Conservation (phyloP, 1,140 invertebrate genomes). For the Ctenoplectra terminalis region DNA sequence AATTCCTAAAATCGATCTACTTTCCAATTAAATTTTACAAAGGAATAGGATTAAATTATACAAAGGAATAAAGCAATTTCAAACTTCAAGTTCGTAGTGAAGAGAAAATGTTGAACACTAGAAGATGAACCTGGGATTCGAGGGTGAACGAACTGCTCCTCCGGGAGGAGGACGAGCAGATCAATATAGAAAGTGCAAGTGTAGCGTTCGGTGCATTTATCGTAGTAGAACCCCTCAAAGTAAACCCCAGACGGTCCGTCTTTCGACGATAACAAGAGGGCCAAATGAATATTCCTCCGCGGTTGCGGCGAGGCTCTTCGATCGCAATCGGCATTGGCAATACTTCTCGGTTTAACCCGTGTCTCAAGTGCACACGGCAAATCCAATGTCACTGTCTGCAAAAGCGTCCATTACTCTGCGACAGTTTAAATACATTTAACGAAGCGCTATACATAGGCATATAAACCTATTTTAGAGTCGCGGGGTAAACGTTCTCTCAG, state of each 20-base stretch:
- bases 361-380: neutral
- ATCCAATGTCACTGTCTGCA: slow-evolving; percentile 34
- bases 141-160: slow-evolving; percentile 53
- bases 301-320: neutral
- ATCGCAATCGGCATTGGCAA: neutral
- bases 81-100: neutral
- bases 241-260: neutral
- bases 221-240: slow-evolving; percentile 12
- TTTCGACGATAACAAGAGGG: neutral
- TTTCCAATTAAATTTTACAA: neutral
- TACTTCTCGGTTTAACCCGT: neutral
- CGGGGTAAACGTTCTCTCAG: slow-evolving; percentile 72
- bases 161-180: slow-evolving; percentile 31
- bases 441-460: slow-evolving; percentile 65
- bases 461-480: slow-evolving; percentile 67
- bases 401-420: slow-evolving; percentile 46
- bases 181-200: slow-evolving; percentile 59
- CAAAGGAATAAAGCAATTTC: neutral
- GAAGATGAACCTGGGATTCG: neutral
- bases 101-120: neutral
- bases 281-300: neutral
- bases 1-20: too few species aligned
- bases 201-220: slow-evolving; percentile 36
- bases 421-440: slow-evolving; percentile 65
- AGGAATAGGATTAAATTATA: neutral